Base-by-base conservation (phyloP, 2,888 invertebrate genomes). In the Andricus quercusramuli region DNA sequence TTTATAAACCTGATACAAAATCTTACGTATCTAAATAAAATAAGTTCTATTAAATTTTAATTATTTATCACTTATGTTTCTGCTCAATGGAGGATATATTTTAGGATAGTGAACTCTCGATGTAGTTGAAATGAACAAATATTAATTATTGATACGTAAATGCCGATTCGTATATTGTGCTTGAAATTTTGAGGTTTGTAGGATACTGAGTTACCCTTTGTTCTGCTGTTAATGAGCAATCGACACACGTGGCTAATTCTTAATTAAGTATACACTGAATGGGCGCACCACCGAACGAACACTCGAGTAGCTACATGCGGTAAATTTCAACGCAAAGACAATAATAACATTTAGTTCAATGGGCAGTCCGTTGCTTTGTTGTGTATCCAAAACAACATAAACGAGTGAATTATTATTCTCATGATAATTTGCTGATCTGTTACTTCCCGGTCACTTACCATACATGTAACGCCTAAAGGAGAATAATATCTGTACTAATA, bases 161-260 rank as follows among this genome's bases (percentile, higher is more conserved):
- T 77, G 41, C 62, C 32, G 64, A 77, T 77, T 64, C 59, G 44
- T 22, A 65, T 47, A 70, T 29, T 62, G 20, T 59, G 41, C 11
- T 77, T 13, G 77, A 62, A 77, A 62, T 64, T 44, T 25, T 29
- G 77, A 29, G 77, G 77, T 64, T 67, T 29, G 41, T 41, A 62
- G 29, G 77, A 77, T 77, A 22, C 80, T 83, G 77, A 85, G 83
- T 84, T 85, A 81, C 81, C 85, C 84, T 84, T 85, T 86, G 85
- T 85, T 80, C 80, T 80, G 78, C 59, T 70, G 84, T 85, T 86
- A 87, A 87, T 86, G 84, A 85, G 85, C 85, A 86, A 87, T 87
- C 86, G 85, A 84, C 84, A 85, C 85, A 83, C 82, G 79, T 85
- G 87, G 86, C 86, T 88, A 87, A 87, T 88, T 88, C 86, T 84